phyloP scores from a whole-genome alignment of 2,797 vertebrate genomes.

The Nyctibius grandis region DNA sequence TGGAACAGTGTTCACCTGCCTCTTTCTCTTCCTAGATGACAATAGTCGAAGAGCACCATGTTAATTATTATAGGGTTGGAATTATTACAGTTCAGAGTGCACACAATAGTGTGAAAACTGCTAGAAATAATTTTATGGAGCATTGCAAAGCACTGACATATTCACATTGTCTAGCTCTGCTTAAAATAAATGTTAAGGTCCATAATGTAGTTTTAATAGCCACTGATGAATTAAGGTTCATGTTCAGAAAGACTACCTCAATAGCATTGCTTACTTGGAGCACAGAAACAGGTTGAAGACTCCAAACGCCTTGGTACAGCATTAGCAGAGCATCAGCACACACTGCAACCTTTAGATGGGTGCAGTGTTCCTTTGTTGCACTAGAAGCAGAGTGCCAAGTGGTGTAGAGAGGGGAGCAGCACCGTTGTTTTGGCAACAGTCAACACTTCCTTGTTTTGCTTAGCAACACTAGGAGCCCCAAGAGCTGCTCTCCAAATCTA shows the following conservation, averaged over 20 bases:
- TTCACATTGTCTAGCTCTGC: no score
- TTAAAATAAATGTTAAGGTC: background rate
- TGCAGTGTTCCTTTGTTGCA: background rate
- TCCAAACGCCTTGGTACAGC: background rate
- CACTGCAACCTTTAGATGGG: background rate
- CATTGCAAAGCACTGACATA: background rate
- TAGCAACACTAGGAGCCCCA: background rate
- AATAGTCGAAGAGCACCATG: background rate
- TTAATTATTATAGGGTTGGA: background rate
- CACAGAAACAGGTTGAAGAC: no score
- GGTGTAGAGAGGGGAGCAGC: background rate
- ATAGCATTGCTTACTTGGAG: no score
- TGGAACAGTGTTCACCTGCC: background rate
- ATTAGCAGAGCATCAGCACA: background rate
- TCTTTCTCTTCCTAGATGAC: background rate
- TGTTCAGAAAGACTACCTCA: background rate
- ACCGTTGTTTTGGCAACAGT: background rate
- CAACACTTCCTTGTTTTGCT: background rate
- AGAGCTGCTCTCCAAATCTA: background rate
- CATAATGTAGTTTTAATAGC: background rate
- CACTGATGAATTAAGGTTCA: background rate
- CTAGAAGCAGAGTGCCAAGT: background rate
- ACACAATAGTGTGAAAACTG: background rate
- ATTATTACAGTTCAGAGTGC: background rate
- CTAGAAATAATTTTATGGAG: background rate